phyloP scores from a whole-genome alignment of 2,888 invertebrate genomes.

The Mimas tiliae region DNA sequence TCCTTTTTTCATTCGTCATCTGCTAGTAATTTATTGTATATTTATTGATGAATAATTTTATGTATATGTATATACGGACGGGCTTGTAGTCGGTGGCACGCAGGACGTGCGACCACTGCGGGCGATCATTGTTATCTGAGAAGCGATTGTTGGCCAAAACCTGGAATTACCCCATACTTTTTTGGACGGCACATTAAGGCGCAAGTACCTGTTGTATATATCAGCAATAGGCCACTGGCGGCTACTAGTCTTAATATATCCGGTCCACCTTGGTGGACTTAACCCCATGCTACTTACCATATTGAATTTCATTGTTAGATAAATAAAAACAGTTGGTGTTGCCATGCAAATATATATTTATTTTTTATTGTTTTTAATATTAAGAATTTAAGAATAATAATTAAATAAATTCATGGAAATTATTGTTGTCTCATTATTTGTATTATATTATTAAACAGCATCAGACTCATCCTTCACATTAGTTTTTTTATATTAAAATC shows the following conservation, averaged over 20 bases:
- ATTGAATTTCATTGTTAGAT: slow-evolving; percentile 10
- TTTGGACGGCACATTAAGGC: neutral
- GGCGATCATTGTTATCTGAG: neutral
- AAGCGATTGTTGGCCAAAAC: neutral
- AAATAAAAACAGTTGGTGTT: slow-evolving; percentile 23
- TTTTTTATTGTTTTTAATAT: slow-evolving; percentile 29
- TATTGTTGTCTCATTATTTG: neutral
- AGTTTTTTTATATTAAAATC: no score
- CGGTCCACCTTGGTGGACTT: neutral
- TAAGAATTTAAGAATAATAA: slow-evolving; percentile 28
- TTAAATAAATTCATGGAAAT: slow-evolving; percentile 19
- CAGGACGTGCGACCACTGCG: neutral
- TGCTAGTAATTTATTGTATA: neutral
- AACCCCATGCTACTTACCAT: neutral
- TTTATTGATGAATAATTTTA: neutral
- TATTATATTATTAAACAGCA: no score
- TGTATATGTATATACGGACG: slow-evolving; percentile 7
- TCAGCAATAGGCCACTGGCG: no score
- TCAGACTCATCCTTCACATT: no score
- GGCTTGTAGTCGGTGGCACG: neutral
- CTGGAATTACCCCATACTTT: neutral
- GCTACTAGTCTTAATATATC: neutral
- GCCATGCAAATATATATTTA: slow-evolving; percentile 28
- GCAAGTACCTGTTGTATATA: neutral
- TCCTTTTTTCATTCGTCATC: neutral